Base-by-base conservation (phyloP, 2,113 vertebrate genomes). In the Callithrix jacchus region DNA sequence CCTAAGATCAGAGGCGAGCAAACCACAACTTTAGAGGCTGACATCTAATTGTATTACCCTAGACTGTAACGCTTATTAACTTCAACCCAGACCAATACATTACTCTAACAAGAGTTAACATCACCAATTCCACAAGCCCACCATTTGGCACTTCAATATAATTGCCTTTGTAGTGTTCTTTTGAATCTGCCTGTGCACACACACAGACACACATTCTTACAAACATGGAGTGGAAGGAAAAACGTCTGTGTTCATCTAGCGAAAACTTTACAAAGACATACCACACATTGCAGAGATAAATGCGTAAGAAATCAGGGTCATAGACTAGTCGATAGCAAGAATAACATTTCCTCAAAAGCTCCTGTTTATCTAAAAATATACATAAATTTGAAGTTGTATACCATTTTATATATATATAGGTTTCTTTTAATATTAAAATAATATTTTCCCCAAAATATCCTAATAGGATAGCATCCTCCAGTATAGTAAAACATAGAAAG, bases 351-450 rank as follows among this genome's bases (percentile, higher is more conserved):
- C 85, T 82, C 17, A 42, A 49, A 73, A 88, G 58, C 14, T 35
- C 66, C 35, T 66, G 1, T 89, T 91, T 61, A 91, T 91, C 40
- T 77, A 66, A 92, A 58, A 92, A 54, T 10, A 3, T 66, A 32
- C 49, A 17, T 21, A 74, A 56, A 74, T 86, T 91, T 96, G 35
- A 89, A 95, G 71, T 61, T 70, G 5, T 73, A 32, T 13, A 64
- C 40, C 27, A 76, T n/a, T 84, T n/a, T 84, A 25, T 18, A 84
- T 17, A 77, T 30, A 85, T 23, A 25, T 40, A 83, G 18, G 2
- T 21, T 84, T 68, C 16, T 77, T 87, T 94, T 87, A 71, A 68
- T 85, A n/a, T 45, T 88, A 45, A 94, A 92, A 58, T 45, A n/a
- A 52, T 40, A 82, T 45, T 54, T 18, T 20, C 32, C 7, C 4